Evolutionary conservation across 2,888 invertebrate species (phyloP), one percentile per base, ranked within the genome.

Genomic region (Patella ulyssiponensis): DNA sequence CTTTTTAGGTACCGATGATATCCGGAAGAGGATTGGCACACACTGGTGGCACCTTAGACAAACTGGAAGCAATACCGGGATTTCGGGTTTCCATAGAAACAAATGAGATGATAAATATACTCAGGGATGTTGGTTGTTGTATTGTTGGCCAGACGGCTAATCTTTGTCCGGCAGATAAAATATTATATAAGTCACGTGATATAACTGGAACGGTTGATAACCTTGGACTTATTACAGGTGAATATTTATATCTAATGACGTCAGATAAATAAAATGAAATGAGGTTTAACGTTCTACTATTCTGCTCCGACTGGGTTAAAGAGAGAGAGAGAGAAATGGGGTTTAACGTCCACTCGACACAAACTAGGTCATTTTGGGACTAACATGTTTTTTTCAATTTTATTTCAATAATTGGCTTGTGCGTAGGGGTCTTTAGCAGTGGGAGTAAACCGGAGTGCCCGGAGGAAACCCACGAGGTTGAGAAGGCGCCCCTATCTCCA

Each of bases 41-140:
- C 82, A 93, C 94, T 1, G 94, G 94, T 17, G 94, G 94, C 0
- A 94, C 94, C 1, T 87, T 94, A 73, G 94, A 94, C 86, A 94
- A 94, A 84, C 87, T 94, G 71, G 93, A 94, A 84, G 91, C 93
- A 23, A 93, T 94, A 69, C 93, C 93, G 17, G 93, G 93, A 3
- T 93, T 92, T 85, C 85, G 82, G 12, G 92, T 92, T 0, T 83
- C 86, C 15, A 83, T 92, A 27, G 83, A 84, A 1, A 81, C 87
- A 20, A 83, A 88, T 4, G 85, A 92, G 77, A 92, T 93, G 88
- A 33, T 58, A 14, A 44, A 76, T 5, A 82, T 91, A 2, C 84
- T 93, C 69, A 84, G 88, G 3, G 82, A 89, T 7, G 92, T 91
- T 1, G 93, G 94, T 9, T 93, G 93, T 84, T 93, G 93, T 86